phyloP scores from a whole-genome alignment of 2,797 vertebrate species.

The Amphiprion clarkii region DNA sequence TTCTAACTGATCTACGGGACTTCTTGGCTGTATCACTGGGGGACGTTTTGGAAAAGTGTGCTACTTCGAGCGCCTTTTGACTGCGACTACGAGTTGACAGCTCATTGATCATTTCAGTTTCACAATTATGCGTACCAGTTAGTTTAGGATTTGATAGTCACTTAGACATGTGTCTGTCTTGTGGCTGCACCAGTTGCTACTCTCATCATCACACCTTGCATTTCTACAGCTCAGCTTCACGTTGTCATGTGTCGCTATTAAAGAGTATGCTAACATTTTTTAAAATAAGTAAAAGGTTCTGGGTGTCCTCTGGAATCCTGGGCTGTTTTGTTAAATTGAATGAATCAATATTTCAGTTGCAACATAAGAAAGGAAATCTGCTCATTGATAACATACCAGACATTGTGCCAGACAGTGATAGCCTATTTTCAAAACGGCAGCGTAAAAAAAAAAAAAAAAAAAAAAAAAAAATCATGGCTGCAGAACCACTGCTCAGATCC shows the following conservation, averaged over 20 bases:
- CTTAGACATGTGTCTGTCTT: conserved; percentile 28
- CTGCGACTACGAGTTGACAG: conserved; percentile 59
- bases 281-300: conserved; percentile 25
- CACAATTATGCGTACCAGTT: conserved; percentile 73
- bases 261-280: not conserved
- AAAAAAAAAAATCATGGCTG: conserved; percentile 59
- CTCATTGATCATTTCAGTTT: conserved; percentile 84
- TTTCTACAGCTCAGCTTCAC: conserved; percentile 5
- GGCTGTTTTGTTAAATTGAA: conserved; percentile 69
- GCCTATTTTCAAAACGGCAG: conserved; percentile 61
- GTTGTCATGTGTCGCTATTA: not conserved
- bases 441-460: conserved; percentile 33
- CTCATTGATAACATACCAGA: conserved; percentile 75
- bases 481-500: conserved; percentile 76
- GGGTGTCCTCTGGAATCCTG: conserved; percentile 58
- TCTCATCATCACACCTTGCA: conserved; percentile 4
- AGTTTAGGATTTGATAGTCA: conserved; percentile 36
- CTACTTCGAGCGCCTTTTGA: conserved; percentile 77
- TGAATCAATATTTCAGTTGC: conserved; percentile 73
- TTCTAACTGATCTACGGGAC: conserved; percentile 76
- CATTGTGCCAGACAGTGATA: conserved; percentile 66
- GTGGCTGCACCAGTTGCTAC: not conserved
- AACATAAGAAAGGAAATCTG: conserved; percentile 79
- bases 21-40: conserved; percentile 78
- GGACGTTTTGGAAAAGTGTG: conserved; percentile 74